phyloP scores from a whole-genome alignment of 30 jellyfish, hydroid and myxozoan genomes.

The Cassiopea andromeda region DNA sequence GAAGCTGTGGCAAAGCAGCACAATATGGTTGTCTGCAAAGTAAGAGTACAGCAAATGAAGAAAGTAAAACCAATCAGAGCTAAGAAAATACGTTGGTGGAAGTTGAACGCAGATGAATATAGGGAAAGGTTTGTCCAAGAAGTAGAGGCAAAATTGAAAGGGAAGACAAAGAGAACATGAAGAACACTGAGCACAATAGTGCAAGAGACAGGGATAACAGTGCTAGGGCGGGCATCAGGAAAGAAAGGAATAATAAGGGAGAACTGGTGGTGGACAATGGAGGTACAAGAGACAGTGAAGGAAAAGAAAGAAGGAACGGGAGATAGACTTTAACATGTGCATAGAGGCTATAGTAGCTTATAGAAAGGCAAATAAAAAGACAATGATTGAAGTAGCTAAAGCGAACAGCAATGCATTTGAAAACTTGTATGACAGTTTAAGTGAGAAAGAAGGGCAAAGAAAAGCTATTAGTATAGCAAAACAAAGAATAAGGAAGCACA shows the following conservation, averaged over 20 bases:
- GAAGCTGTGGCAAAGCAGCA: slow-evolving; percentile 29
- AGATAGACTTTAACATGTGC: background rate
- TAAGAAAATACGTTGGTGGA: slow-evolving; percentile 25
- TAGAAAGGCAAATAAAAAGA: slow-evolving; percentile 15
- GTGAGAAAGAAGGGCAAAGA: slow-evolving; percentile 11
- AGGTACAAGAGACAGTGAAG: slow-evolving; percentile 22
- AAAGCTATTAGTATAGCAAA: slow-evolving; percentile 25
- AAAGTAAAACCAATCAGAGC: background rate
- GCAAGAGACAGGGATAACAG: background rate
- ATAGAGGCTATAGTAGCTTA: slow-evolving; percentile 15
- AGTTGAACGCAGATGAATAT: slow-evolving; percentile 8
- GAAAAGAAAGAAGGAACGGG: slow-evolving; percentile 7
- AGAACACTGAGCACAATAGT: background rate
- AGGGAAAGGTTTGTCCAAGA: slow-evolving; percentile 7
- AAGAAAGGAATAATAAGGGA: background rate
- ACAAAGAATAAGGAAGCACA: slow-evolving; percentile 22
- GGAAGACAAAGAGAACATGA: background rate
- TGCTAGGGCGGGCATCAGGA: background rate
- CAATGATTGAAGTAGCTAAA: slow-evolving; percentile 25
- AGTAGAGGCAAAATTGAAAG: background rate
- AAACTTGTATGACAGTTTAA: slow-evolving; percentile 16
- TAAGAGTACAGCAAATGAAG: background rate
- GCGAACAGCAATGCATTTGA: slow-evolving; percentile 15
- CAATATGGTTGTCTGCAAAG: background rate
- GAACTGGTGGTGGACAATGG: slow-evolving; percentile 36